Evolutionary conservation across 1,140 invertebrate genomes (phyloP), one percentile per base, ranked within the genome.

Genomic region (Cydia splendana): DNA sequence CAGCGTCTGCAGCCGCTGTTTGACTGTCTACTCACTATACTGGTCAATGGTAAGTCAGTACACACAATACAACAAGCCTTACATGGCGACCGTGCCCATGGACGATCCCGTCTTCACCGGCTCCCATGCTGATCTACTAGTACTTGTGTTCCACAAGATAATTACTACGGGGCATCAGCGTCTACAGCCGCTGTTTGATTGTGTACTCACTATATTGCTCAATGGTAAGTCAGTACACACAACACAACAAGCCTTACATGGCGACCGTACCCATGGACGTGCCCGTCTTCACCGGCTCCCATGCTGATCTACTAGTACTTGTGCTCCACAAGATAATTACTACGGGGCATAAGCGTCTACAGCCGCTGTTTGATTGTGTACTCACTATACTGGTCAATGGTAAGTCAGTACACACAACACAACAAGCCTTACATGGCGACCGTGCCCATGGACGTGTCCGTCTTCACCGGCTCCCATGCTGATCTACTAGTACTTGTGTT

Each of bases 401-500:
- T 98, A 88, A 94, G 94, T 62, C 13, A 51, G 20, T 9, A 71
- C 30, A 69, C 15, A 45, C 3, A 6, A 6, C 42, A 45, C 1
- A 99, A 99, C 93, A 99, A 99, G 94, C 99, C 99, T 0, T 99
- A 99, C 92, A 98, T 97, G 2, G 98, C 98, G 3, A 97, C 98
- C 34, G 97, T 99, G 79, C n/a, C n/a, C n/a, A n/a, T n/a, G n/a
- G n/a, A n/a, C n/a, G n/a, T n/a, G n/a, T 98, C 98, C 51, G 99
- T 99, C 13, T 99, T 99, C 92, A 99, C 98, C 77, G 97, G 97
- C 91, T 99, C 98, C 0, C 99, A 99, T 94, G 99, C 99, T 13
- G 99, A 99, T 94, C 95, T 99, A 20, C 94, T 99, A n/a, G 98
- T 99, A 67, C 98, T 99, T 69, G 99, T 99, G 67, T 99, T 99